Conservation (phyloP, 1,140 invertebrate species). For the Nasonia longicornis region DNA sequence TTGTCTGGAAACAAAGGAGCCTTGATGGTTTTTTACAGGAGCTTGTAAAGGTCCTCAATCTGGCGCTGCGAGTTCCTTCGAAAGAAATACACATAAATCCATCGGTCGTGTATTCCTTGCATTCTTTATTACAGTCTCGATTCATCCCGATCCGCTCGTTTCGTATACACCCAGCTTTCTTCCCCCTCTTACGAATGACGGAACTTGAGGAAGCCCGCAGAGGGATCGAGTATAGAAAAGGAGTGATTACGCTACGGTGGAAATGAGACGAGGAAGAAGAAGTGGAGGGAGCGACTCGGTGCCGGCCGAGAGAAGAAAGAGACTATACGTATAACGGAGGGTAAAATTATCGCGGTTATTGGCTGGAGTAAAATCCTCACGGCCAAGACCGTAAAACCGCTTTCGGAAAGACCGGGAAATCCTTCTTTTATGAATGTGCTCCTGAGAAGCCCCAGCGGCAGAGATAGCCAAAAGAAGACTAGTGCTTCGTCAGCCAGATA, state of each 20-base stretch:
- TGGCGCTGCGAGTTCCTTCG: not conserved
- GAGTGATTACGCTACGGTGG: not conserved
- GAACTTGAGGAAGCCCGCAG: constrained; percentile 26
- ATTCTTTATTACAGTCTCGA: constrained; percentile 18
- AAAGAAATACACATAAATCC: not conserved
- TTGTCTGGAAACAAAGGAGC: not conserved
- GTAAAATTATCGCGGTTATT: constrained; percentile 32
- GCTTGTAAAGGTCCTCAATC: not conserved
- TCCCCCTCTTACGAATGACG: constrained; percentile 9
- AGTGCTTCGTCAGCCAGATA: not conserved
- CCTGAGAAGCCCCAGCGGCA: not conserved
- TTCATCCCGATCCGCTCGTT: not conserved
- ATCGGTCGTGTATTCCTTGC: not conserved
- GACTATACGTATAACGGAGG: not conserved
- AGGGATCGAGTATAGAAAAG: not conserved
- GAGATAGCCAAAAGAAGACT: constrained; percentile 19
- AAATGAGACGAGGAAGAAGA: not conserved
- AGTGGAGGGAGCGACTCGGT: not conserved
- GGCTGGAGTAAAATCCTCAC: constrained; percentile 26
- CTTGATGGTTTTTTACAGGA: not conserved
- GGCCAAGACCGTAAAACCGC: constrained; percentile 12
- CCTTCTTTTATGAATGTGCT: constrained; percentile 29
- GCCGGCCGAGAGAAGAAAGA: not conserved
- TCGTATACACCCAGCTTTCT: not conserved
- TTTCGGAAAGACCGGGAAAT: constrained; percentile 26